Base-by-base conservation (phyloP, 1,140 invertebrate species). In the Himalopsyche phryganea region DNA sequence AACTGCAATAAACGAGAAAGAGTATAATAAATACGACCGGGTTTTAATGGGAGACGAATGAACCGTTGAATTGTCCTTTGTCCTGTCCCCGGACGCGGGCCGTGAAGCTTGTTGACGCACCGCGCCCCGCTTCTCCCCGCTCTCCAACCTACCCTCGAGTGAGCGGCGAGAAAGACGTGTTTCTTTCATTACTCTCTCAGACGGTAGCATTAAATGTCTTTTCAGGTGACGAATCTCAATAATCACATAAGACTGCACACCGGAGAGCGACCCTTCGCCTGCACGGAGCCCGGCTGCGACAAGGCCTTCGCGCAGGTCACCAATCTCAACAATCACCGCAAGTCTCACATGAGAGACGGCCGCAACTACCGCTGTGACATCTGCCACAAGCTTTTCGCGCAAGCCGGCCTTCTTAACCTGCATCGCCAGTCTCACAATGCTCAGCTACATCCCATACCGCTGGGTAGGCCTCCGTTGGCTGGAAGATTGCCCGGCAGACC, bases 171-270 rank as follows among this genome's bases (percentile, higher is more conserved):
- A n/a, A n/a, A n/a, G n/a, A n/a, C n/a, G n/a, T n/a, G n/a, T n/a
- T n/a, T n/a, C n/a, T n/a, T n/a, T n/a, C n/a, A n/a, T n/a, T n/a
- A n/a, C n/a, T n/a, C n/a, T n/a, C n/a, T n/a, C n/a, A n/a, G n/a
- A n/a, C n/a, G n/a, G n/a, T n/a, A n/a, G n/a, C n/a, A n/a, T n/a
- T n/a, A n/a, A n/a, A n/a, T n/a, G n/a, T 45, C 19, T 40, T 69
- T 66, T 19, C 59, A 77, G 76, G 80, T 82, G 50, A 83, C 81
- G 44, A 83, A 83, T 66, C 67, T 83, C 50, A 83, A 83, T 62
- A 83, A 82, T 68, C 81, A 83, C 66, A 76, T 81, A 14, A 73
- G 81, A 42, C 68, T 83, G 14, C 81, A 83, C 51, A 83, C 80
- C 17, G 81, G 81, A 11, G 81, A 83, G 63, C 68, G 80, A 17